Evolutionary conservation across 2,113 vertebrate species (phyloP).

Genomic region (Benitochromis conjunctus): DNA sequence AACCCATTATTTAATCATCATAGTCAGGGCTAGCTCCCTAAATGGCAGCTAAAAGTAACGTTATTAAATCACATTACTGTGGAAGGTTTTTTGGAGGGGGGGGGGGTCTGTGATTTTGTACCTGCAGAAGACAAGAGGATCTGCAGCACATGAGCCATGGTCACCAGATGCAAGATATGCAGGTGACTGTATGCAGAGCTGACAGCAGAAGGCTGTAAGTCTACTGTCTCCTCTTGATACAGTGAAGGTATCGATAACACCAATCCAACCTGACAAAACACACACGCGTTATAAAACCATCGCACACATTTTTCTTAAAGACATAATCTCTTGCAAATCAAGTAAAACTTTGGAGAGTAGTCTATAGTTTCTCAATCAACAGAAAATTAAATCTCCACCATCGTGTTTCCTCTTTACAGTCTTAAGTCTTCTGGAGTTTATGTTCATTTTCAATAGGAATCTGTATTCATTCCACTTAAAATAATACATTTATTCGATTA

Average conservation of each 20-base stretch:
- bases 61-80: not conserved
- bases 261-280: slow-evolving; percentile 79
- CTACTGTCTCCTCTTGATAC: slow-evolving; percentile 90
- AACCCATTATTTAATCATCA: not conserved
- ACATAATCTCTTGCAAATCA: not conserved
- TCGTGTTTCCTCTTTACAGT: not conserved
- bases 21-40: not conserved
- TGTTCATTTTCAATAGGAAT: not conserved
- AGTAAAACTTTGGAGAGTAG: not conserved
- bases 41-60: not conserved
- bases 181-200: slow-evolving; percentile 91
- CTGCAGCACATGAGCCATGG: slow-evolving; percentile 90
- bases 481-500: not conserved
- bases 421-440: not conserved
- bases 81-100: fast-evolving
- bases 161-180: slow-evolving; percentile 91
- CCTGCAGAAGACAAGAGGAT: slow-evolving; percentile 80
- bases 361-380: not conserved
- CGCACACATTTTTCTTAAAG: not conserved
- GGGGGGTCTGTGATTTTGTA: slow-evolving; percentile 4
- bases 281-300: not conserved
- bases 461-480: not conserved
- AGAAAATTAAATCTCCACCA: not conserved
- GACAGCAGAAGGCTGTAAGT: slow-evolving; percentile 86
- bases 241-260: slow-evolving; percentile 89